Evolutionary conservation across 2,888 invertebrate genomes (phyloP), one percentile per base, ranked within the genome.

Genomic region (Nemoura dubitans): DNA sequence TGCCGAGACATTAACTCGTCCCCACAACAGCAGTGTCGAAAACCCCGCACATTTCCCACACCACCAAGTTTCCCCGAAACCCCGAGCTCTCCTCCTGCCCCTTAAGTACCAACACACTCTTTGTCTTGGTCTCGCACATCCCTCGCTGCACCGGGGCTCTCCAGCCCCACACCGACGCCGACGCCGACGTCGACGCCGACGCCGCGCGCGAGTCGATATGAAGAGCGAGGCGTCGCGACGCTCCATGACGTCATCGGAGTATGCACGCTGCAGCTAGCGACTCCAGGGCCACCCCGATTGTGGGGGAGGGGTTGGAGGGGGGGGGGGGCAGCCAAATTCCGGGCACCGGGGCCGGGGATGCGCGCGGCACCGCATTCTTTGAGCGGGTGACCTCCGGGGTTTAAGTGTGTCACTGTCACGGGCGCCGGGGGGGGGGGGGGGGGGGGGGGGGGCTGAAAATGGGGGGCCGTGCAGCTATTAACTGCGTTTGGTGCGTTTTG

Each of bases 61-160:
- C 21, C 59, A 16, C 59, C 16, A 16, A 59, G 6, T 14, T 14
- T 10, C 10, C 36, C 36, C 36, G 5, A 36, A 36, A 36, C n/a
- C n/a, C n/a, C 36, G 36, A 36, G 36, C 36, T 6, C 10, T 36
- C 10, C 5, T 10, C 3, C 36, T 36, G 3, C 5, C 5, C 3
- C 36, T 36, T 36, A 3, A 36, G 59, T 14, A 59, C 21, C 14
- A 1, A 59, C 1, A 16, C 2, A 1, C 59, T 7, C 59, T 7
- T 16, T 59, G 59, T 59, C 14, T 21, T 14, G 59, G 21, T 10
- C 14, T 21, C 14, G 21, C 59, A 59, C 59, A 7, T 14, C 21
- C 59, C 59, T 30, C 21, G 80, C 26, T n/a, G 36, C 27, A 28
- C 86, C 43, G 86, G 86, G 86, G 83, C 86, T 83, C 86, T 83